Percentiles rank a stretch among this genome's conserved stretches.
Conservation (phyloP, 2,888 invertebrate genomes). For the Suillia variegata region DNA sequence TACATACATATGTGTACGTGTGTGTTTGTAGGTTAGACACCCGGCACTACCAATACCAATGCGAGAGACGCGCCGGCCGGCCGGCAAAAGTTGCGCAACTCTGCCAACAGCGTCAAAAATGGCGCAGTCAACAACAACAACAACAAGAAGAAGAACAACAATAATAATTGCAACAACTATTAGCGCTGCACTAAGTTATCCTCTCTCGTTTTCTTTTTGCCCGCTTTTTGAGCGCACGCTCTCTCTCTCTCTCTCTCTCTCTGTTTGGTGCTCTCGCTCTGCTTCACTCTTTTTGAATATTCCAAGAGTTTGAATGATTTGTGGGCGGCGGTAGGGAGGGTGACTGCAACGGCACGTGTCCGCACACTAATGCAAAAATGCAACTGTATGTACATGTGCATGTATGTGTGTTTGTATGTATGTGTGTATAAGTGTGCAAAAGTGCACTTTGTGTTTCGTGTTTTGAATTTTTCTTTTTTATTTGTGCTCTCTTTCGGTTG, state of each 20-base stretch:
- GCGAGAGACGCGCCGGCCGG: constrained; percentile 43
- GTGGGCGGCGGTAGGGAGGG: constrained; percentile 27
- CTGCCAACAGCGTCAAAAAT: neutral
- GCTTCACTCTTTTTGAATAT: neutral
- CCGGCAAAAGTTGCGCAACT: constrained; percentile 48
- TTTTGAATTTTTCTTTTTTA: neutral
- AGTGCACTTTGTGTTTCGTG: neutral
- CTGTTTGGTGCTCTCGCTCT: neutral
- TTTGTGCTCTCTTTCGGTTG: constrained; percentile 4
- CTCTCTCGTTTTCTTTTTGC: no score
- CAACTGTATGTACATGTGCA: neutral
- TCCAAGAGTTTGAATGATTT: neutral
- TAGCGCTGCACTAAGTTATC: no score
- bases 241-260: constrained; percentile 7
- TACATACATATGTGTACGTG: neutral
- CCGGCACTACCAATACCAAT: neutral
- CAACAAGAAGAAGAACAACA: no score
- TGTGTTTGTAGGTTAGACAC: neutral
- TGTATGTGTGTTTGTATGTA: no score
- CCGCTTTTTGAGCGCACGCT: no score
- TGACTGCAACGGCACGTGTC: constrained; percentile 49
- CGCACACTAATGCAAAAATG: constrained; percentile 47
- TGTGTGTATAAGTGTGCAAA: no score
- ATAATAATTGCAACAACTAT: neutral
- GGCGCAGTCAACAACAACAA: constrained; percentile 6